phyloP scores from a whole-genome alignment of 2,113 vertebrate genomes.

The Catharus minimus region DNA sequence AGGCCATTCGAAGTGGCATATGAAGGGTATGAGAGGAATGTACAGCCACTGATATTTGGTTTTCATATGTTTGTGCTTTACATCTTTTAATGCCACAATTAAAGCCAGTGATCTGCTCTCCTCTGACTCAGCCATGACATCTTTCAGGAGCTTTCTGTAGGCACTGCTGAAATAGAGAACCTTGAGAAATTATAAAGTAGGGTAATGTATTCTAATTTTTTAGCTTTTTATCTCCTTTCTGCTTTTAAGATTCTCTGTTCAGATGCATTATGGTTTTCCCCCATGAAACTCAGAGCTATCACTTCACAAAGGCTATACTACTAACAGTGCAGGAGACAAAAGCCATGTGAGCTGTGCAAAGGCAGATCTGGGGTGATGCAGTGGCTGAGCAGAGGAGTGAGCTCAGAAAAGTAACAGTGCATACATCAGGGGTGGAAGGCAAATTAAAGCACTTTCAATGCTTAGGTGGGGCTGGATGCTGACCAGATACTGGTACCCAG shows the following conservation, averaged over 20 bases:
- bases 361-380: neutral
- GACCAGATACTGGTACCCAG: neutral
- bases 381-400: neutral
- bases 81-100: neutral
- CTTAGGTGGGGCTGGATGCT: neutral
- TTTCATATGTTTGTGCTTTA: neutral
- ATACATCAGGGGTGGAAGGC: neutral
- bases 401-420: neutral
- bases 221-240: neutral
- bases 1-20: neutral
- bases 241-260: neutral
- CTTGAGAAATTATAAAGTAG: neutral
- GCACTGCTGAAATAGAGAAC: neutral
- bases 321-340: neutral
- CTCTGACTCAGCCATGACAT: neutral
- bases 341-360: accelerated
- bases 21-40: neutral
- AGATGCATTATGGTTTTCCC: neutral
- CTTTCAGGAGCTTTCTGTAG: neutral
- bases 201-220: neutral
- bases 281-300: neutral
- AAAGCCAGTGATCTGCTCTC: neutral
- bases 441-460: neutral
- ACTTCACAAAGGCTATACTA: neutral
- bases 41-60: neutral